These are phyloP conservation scores for Portunus trituberculatus DNA, from an alignment of 1,140 invertebrate species.

Conservation along the genomic window DNA sequence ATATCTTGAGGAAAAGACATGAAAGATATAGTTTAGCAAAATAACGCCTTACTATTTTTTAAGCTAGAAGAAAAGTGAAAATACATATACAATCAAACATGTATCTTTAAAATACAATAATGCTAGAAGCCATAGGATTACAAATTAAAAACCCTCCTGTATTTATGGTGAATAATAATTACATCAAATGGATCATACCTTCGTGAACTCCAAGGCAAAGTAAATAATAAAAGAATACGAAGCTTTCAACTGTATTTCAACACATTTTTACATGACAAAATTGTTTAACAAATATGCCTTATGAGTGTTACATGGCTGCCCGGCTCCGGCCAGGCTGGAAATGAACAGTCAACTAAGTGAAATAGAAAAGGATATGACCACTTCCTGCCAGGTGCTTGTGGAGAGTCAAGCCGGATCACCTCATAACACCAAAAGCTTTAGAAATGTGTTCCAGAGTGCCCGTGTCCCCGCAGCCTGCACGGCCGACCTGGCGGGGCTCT, in stretches of 20 bases:
- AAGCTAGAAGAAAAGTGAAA: too few species aligned
- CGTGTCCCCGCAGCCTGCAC: neutral
- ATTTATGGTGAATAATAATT: too few species aligned
- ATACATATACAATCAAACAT: too few species aligned
- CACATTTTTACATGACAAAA: slow-evolving; percentile 15
- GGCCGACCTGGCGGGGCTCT: neutral
- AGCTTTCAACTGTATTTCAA: slow-evolving; percentile 13
- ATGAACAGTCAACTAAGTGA: neutral
- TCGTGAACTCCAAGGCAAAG: neutral
- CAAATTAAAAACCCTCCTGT: too few species aligned
- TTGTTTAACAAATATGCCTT: neutral
- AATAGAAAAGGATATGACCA: slow-evolving; percentile 4
- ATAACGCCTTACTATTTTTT: too few species aligned
- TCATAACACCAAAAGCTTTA: neutral
- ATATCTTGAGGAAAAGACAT: too few species aligned
- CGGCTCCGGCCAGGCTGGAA: neutral
- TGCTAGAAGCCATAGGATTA: too few species aligned
- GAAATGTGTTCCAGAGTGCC: neutral
- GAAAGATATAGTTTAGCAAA: too few species aligned
- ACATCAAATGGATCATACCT: neutral
- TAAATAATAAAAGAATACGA: neutral
- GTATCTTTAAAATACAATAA: too few species aligned
- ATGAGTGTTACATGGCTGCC: slow-evolving; percentile 6
- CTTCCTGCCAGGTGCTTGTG: neutral
- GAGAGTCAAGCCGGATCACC: neutral